Evolutionary conservation across 53 echinoderm and acorn worm species (phyloP).

Genomic region (Temnopleurus reevesii): DNA sequence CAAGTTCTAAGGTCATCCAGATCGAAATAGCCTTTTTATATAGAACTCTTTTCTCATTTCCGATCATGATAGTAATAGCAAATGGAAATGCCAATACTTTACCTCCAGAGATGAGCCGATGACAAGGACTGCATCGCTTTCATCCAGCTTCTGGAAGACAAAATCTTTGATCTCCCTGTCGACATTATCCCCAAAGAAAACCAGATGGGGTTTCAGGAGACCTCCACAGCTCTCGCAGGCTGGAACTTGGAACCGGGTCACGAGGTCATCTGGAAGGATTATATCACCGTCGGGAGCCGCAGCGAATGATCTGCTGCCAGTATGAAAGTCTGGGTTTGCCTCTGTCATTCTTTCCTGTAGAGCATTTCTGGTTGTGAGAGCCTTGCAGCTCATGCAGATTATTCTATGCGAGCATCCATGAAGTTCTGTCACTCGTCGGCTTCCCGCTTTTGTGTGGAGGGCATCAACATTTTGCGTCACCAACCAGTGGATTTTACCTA

Average conservation of each 20-base stretch:
- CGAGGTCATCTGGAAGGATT: constrained; percentile 71
- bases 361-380: constrained; percentile 59
- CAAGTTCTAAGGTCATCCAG: too few relatives aligned
- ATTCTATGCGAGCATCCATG: constrained; percentile 85
- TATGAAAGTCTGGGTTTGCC: constrained; percentile 75
- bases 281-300: constrained; percentile 95
- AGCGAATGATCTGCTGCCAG: constrained; percentile 26
- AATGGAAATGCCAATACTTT: too few relatives aligned
- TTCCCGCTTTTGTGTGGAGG: constrained; percentile 84
- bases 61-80: too few relatives aligned
- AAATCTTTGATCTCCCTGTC: constrained; percentile 61
- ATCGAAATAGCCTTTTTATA: too few relatives aligned
- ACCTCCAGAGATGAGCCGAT: constrained; percentile 94
- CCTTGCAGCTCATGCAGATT: constrained; percentile 74
- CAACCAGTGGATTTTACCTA: constrained; percentile 82
- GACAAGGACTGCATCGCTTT: constrained; percentile 80
- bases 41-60: too few relatives aligned
- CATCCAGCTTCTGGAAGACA: constrained; percentile 66
- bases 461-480: constrained; percentile 97
- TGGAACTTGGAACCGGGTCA: constrained; percentile 73
- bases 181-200: constrained; percentile 97
- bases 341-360: constrained; percentile 79
- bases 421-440: constrained; percentile 72
- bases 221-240: constrained; percentile 81
- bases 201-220: constrained; percentile 83